Percentiles rank a stretch among this genome's conserved stretches.
Evolutionary conservation across 2,888 invertebrate genomes (phyloP).

Genomic region (Hemistola chrysoprasaria): DNA sequence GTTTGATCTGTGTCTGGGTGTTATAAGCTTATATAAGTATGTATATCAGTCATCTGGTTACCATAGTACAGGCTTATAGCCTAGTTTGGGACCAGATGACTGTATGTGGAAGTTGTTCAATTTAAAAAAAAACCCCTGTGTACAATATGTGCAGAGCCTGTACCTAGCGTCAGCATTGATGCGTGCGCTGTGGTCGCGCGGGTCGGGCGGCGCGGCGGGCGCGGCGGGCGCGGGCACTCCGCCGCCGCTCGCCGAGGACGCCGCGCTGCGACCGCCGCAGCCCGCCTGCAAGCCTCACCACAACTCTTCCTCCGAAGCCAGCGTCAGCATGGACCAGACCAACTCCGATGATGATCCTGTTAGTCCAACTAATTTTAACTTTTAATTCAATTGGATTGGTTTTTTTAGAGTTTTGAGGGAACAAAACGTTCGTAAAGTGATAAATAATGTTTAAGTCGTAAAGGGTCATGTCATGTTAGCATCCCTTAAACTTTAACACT

Average conservation of each 20-base stretch:
- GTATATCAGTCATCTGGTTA: too few relatives aligned
- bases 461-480: too few relatives aligned
- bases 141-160: conserved; percentile 87
- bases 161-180: conserved; percentile 94
- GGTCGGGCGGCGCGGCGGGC: conserved; percentile 38
- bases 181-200: conserved; percentile 95
- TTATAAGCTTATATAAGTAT: too few relatives aligned
- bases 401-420: too few relatives aligned
- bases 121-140: too few relatives aligned
- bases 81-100: too few relatives aligned
- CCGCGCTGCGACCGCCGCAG: conserved; percentile 73
- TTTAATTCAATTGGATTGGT: not conserved
- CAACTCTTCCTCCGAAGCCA: conserved; percentile 88
- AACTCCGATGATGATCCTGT: conserved; percentile 90
- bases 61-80: too few relatives aligned
- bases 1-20: too few relatives aligned
- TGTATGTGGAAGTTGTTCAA: too few relatives aligned
- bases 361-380: conserved; percentile 25
- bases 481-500: too few relatives aligned
- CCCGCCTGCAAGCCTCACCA: conserved; percentile 72
- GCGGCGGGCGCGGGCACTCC: conserved; percentile 46
- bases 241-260: conserved; percentile 68
- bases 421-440: too few relatives aligned
- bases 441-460: too few relatives aligned
- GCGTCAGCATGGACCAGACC: conserved; percentile 90